Base-by-base conservation (phyloP, 2,797 vertebrate species). In the Allobates femoralis region DNA sequence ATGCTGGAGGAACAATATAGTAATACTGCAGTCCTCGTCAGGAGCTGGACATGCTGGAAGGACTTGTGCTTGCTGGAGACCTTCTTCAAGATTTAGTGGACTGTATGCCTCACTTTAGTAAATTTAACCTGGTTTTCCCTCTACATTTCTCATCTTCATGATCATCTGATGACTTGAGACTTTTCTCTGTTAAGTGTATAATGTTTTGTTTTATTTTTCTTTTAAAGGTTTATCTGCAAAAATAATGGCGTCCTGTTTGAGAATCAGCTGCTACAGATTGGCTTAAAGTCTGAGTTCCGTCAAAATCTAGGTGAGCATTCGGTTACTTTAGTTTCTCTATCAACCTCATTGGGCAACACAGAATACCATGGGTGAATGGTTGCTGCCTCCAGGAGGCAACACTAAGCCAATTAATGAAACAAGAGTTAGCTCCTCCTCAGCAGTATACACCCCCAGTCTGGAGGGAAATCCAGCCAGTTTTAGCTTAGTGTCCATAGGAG, bases 191-290 rank as follows among this genome's bases (percentile, higher is more conserved):
- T 15, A 37, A 37, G 15, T 23, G 4, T 26, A 6, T 77, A 5
- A 51, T 56, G 11, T 14, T 56, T 51, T 30, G 7, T 75, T 60
- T 79, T 18, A 21, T 71, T 89, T 92, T 76, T 90, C 91, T 97
- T 97, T 84, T 90, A 92, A 88, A 98, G 97, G 97, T 98, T 98
- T 89, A 95, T 98, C 73, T 98, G 97, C 91, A 98, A 98, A 94
- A 98, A 98, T 91, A 98, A 97, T 0, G 97, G 97, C 1, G 95
- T 98, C n/a, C 91, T 98, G 86, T 98, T 93, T 91, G 97, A 98
- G 92, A 97, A 97, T 91, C 97, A 97, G 89, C 94, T 98, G 71
- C 89, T 98, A 84, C 97, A 98, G 91, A 96, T 98, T 85, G 97
- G 97, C 50, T 92, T 98, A 82, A 98, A 98, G 90, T 96, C 96